These are phyloP conservation scores for Thamnaconus septentrionalis DNA, from an alignment of 2,113 vertebrate species.

Conservation along the genomic window DNA sequence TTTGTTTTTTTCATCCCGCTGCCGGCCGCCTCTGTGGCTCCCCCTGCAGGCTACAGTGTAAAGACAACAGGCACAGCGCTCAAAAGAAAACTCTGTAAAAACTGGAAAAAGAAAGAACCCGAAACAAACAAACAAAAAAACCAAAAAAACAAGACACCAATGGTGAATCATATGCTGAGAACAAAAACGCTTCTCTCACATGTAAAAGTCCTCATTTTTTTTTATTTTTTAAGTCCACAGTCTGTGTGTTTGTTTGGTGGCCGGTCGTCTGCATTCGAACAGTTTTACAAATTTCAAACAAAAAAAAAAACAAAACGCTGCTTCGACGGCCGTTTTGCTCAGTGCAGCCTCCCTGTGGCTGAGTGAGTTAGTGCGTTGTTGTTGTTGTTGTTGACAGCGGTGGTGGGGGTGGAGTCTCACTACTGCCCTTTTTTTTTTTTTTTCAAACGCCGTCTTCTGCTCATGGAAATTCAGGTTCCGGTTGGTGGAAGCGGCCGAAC, in stretches of 20 bases:
- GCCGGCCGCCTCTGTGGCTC: slow-evolving; percentile 58
- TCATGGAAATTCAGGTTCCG: slow-evolving; percentile 62
- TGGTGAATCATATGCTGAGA: slow-evolving; percentile 77
- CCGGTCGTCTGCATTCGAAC: slow-evolving; percentile 57
- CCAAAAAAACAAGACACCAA: slow-evolving; percentile 82
- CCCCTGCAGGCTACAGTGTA: slow-evolving; percentile 73
- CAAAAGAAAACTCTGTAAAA: slow-evolving; percentile 68
- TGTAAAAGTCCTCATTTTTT: slow-evolving; percentile 51
- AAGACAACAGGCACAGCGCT: slow-evolving; percentile 78
- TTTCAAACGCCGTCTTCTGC: too few species aligned
- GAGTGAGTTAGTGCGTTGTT: slow-evolving; percentile 72
- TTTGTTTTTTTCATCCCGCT: slow-evolving; percentile 21
- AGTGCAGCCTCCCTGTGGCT: slow-evolving; percentile 71
- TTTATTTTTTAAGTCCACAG: too few species aligned
- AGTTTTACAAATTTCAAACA: slow-evolving; percentile 54
- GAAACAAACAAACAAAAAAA: too few species aligned
- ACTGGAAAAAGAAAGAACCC: too few species aligned
- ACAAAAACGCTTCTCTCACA: slow-evolving; percentile 52
- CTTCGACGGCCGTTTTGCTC: slow-evolving; percentile 48
- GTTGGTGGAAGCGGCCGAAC: slow-evolving; percentile 30
- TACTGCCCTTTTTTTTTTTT: background rate
- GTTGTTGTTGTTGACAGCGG: too few species aligned
- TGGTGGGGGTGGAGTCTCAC: slow-evolving; percentile 61
- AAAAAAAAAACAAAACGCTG: slow-evolving; percentile 49
- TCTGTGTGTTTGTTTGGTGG: too few species aligned